Percentiles rank a stretch among this genome's conserved stretches.
Evolutionary conservation across 2,797 vertebrate genomes (phyloP).

Genomic region (Pangasius sanitwongsei): DNA sequence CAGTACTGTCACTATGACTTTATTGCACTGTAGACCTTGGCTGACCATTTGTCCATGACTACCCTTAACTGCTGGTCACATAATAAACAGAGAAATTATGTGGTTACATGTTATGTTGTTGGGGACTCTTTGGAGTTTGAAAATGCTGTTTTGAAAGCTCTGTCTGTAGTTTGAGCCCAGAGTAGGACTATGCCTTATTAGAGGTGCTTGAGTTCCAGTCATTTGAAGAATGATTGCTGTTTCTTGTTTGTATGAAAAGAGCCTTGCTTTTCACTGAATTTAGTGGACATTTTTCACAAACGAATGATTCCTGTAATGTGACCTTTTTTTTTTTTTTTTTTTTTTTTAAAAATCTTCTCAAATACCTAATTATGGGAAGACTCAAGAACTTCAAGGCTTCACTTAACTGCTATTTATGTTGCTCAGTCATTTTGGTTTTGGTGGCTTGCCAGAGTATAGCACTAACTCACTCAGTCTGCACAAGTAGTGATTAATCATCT

Average conservation of each 20-base stretch:
- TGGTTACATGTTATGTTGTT: background rate
- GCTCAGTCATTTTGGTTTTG: background rate
- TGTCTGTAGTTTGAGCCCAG: background rate
- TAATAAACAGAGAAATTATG: background rate
- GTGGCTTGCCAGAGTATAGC: background rate
- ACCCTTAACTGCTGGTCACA: too few relatives aligned
- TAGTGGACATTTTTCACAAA: background rate
- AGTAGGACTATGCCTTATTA: background rate
- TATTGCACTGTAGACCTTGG: background rate
- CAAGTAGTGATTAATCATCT: constrained; percentile 23
- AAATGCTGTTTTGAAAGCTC: background rate
- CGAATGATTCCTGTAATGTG: too few relatives aligned
- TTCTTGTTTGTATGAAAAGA: background rate
- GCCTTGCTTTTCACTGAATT: background rate
- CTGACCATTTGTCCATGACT: background rate
- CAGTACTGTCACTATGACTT: too few relatives aligned
- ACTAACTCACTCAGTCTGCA: background rate
- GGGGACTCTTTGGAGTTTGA: background rate
- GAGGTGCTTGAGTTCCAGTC: background rate
- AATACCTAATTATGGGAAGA: background rate
- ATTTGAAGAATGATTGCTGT: background rate
- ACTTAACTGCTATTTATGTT: background rate
- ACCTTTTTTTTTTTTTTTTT: background rate
- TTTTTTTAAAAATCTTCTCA: background rate
- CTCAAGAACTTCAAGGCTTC: background rate